Conservation (phyloP, 2,113 vertebrate genomes). For the Macrotus californicus region DNA sequence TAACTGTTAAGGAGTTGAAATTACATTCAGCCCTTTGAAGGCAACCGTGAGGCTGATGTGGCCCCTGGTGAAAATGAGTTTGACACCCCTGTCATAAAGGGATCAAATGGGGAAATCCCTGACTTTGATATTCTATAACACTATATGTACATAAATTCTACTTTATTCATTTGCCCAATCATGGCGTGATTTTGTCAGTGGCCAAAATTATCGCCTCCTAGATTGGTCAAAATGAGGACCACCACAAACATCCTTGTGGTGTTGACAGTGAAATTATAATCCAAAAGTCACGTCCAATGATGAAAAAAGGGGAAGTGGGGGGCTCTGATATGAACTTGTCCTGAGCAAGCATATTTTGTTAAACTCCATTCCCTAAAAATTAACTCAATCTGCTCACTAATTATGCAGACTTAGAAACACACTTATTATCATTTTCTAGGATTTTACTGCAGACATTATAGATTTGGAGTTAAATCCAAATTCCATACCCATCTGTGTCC, state of each 20-base stretch:
- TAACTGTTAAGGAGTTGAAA: no score
- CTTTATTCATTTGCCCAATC: background rate
- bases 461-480: conserved; percentile 20
- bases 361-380: background rate
- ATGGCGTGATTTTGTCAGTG: background rate
- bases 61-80: no score
- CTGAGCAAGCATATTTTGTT: background rate
- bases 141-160: background rate
- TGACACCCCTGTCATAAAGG: background rate
- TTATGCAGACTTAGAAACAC: background rate
- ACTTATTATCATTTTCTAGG: background rate
- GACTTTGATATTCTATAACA: background rate
- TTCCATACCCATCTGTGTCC: background rate
- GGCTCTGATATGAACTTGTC: background rate
- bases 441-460: background rate
- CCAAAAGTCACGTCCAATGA: background rate
- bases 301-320: no score
- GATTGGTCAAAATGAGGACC: background rate
- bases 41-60: no score
- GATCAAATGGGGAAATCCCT: background rate
- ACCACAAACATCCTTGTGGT: background rate
- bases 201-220: background rate
- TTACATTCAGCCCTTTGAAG: no score
- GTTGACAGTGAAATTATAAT: background rate
- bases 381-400: background rate